Conservation (phyloP, 2,113 vertebrate genomes). For the Eublepharis macularius region DNA sequence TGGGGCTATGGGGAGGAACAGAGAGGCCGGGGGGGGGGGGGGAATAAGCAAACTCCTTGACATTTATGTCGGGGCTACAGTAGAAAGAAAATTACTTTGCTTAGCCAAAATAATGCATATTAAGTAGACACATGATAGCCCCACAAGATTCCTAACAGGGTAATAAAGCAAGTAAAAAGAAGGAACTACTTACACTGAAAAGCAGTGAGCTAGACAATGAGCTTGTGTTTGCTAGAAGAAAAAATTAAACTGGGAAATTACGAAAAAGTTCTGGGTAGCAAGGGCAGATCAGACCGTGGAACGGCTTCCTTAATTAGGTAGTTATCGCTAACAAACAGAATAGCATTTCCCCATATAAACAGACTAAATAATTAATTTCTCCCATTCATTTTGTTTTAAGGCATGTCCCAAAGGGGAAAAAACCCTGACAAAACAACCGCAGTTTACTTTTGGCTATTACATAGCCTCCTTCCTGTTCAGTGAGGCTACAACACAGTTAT, state of each 20-base stretch:
- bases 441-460: slow-evolving; percentile 33
- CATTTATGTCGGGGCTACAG: not conserved
- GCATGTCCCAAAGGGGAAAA: slow-evolving; percentile 38
- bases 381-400: slow-evolving; percentile 24
- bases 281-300: slow-evolving; percentile 13
- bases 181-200: slow-evolving; percentile 36
- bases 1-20: not conserved
- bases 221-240: slow-evolving; percentile 39
- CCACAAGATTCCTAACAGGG: not conserved
- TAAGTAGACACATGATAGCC: slow-evolving; percentile 18
- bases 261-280: slow-evolving; percentile 37
- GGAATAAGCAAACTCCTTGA: not conserved
- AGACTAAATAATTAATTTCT: slow-evolving; percentile 37
- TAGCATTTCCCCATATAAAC: slow-evolving; percentile 36
- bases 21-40: not conserved
- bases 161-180: slow-evolving; percentile 25
- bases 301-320: slow-evolving; percentile 49
- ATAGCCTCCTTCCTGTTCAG: slow-evolving; percentile 27
- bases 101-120: slow-evolving; percentile 23
- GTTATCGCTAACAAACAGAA: slow-evolving; percentile 35
- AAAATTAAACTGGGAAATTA: slow-evolving; percentile 54
- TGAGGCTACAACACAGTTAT: not conserved
- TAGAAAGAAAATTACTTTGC: not conserved
- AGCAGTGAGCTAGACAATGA: slow-evolving; percentile 35
- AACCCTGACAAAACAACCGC: slow-evolving; percentile 21